Conservation (phyloP, 2,113 vertebrate species). For the Hoplias malabaricus region DNA sequence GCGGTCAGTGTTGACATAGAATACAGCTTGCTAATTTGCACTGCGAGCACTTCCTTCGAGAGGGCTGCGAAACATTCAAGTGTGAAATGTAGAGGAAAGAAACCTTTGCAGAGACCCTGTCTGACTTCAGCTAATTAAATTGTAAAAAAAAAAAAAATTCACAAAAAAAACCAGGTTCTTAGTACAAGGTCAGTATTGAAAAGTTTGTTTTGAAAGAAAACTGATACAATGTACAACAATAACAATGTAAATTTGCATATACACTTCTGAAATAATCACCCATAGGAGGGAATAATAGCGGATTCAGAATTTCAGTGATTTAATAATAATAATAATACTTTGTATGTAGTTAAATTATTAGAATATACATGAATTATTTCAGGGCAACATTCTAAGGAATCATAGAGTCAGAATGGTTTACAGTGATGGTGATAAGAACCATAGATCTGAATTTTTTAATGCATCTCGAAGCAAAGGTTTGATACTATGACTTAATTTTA, state of each 20-base stretch:
- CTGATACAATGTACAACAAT: too few species aligned
- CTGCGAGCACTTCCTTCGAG: conserved; percentile 53
- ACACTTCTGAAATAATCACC: background rate
- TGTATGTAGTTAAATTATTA: too few species aligned
- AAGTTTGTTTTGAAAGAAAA: background rate
- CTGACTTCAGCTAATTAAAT: conserved; percentile 20
- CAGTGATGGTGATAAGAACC: too few species aligned
- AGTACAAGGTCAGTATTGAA: background rate
- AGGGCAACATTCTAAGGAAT: too few species aligned
- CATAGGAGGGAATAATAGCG: too few species aligned
- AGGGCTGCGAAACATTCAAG: conserved; percentile 36
- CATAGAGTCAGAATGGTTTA: too few species aligned
- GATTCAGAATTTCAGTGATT: too few species aligned
- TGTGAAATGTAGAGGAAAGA: conserved; percentile 21
- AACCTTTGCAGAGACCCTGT: background rate
- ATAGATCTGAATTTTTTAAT: too few species aligned
- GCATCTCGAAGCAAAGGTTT: too few species aligned
- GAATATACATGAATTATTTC: too few species aligned
- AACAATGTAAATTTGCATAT: background rate
- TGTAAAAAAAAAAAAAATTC: conserved; percentile 8
- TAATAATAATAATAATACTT: too few species aligned
- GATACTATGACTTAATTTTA: too few species aligned
- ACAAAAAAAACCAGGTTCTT: background rate
- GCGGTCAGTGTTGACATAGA: conserved; percentile 68
- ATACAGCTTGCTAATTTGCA: conserved; percentile 71